Base-by-base conservation (phyloP, 2,797 vertebrate species). In the Rallus crepitans region DNA sequence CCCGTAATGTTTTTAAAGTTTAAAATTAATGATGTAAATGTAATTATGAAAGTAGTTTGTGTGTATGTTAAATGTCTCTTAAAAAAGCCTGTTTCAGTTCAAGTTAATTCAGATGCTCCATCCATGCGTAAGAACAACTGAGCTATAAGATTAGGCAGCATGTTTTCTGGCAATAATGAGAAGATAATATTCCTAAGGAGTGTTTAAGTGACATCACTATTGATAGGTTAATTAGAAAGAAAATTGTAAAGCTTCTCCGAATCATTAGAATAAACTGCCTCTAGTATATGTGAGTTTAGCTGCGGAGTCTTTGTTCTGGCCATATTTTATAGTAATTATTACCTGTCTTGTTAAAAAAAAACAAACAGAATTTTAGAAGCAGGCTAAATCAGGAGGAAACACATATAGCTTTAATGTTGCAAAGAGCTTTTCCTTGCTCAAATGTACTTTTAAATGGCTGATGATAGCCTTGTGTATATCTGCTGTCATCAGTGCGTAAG, bases 171-270 rank as follows among this genome's bases (percentile, higher is more conserved):
- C 94, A 95, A 94, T 97, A 97, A 97, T 97, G 96, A 98, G 96
- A 96, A 98, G 98, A 97, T 98, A 97, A 98, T 98, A 97, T 98
- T 98, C 98, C 97, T 93, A 61, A 92, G 93, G 96, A 97, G 95
- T 95, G 94, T 97, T 98, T 98, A 97, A 98, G 95, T 94, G 97
- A 98, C 97, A 98, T 98, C 96, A 98, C 97, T 97, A 97, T 92
- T 97, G 97, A 98, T 98, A 98, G 98, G 98, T 98, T 98, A 98
- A 98, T 98, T 98, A 98, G 97, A 98, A 98, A 98, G 96, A 98
- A 98, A 98, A 98, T 97, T 96, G 96, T 96, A 98, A 97, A 98
- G 96, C 94, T 98, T 97, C 95, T 94, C 77, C 18, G 64, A 96
- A 96, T 96, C 89, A 94, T 92, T 93, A 94, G 89, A 94, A 97